These are phyloP conservation scores for Amia ocellicauda DNA, from an alignment of 2,113 vertebrate species.

Conservation along the genomic window DNA sequence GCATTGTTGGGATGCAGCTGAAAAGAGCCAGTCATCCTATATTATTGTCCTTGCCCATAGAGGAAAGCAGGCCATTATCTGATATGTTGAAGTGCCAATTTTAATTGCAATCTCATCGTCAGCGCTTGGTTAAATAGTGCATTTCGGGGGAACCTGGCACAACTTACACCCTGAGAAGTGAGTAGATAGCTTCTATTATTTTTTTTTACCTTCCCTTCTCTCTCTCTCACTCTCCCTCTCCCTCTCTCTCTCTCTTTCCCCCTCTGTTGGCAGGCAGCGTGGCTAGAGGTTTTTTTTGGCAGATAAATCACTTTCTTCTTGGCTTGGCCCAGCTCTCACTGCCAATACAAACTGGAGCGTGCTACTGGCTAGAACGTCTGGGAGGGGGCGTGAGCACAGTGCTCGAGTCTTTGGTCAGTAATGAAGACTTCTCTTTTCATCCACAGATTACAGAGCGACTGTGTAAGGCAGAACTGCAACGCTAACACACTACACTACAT, in stretches of 20 bases:
- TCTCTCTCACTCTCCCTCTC: background rate
- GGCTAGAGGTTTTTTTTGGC: conserved; percentile 69
- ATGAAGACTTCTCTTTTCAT: conserved; percentile 92
- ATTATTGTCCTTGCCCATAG: conserved; percentile 20
- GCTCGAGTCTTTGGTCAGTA: conserved; percentile 80
- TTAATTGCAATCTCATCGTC: conserved; percentile 38
- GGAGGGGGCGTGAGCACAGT: conserved; percentile 71
- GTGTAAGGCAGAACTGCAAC: conserved; percentile 69
- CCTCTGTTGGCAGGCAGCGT: conserved; percentile 46
- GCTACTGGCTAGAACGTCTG: conserved; percentile 79
- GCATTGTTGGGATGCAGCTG: background rate
- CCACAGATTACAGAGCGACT: conserved; percentile 80
- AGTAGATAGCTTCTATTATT: background rate
- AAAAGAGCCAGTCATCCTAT: conserved; percentile 1
- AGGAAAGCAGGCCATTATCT: conserved; percentile 33
- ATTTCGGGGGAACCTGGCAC: conserved; percentile 46
- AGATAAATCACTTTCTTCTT: conserved; percentile 54
- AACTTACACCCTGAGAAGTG: conserved; percentile 48
- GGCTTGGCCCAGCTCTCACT: conserved; percentile 60
- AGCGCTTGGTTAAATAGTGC: conserved; percentile 20
- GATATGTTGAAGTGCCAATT: conserved; percentile 36
- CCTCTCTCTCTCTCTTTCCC: background rate
- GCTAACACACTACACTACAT: conserved; percentile 46
- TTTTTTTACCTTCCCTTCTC: conserved; percentile 1
- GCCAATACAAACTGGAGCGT: conserved; percentile 52